Evolutionary conservation across 1,140 invertebrate genomes (phyloP), one percentile per base, ranked within the genome.

Genomic region (Chrysoperla carnea): DNA sequence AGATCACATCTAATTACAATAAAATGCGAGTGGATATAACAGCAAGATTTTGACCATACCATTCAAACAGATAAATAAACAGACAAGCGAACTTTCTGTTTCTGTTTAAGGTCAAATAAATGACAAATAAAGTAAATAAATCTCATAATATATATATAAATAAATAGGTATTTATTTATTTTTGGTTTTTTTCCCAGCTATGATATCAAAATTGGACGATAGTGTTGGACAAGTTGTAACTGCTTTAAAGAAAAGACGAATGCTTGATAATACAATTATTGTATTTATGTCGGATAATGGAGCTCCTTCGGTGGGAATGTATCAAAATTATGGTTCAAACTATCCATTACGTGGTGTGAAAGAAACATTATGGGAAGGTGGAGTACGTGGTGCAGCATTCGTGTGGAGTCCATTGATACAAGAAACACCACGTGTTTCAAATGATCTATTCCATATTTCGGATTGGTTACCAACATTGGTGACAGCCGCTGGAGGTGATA

Each of bases 281-380:
- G 53, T 84, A 4, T 85, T 86, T 50, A 67, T 77, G 31, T 69
- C 72, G 2, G 84, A 87, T 48, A 78, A 78, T 50, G 76, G 75
- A 1, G 71, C 72, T 1, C 58, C 64, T 1, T 52, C 68, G 4
- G 45, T 57, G 14, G 66, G 62, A n/a, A 43, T 43, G 28, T 58
- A 51, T 33, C 53, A 53, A 11, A 81, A 79, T 55, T 68, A 66
- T 55, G 77, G 75, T 8, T 77, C 72, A 6, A 81, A 81, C 57
- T 78, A 66, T 57, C 78, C 78, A 13, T 56, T 79, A 0, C 63
- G 73, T 53, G 74, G 75, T 23, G 66, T 75, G 48, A 67, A 56
- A 49, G 53, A 59, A 3, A 63, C 65, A 1, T 39, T 66, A 0
- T 70, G 61, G 63, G 81, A 85, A 57, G 82, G 81, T 11, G 81